Evolutionary conservation across 2,797 vertebrate species (phyloP).

Genomic region (Microctenopoma lineatum): DNA sequence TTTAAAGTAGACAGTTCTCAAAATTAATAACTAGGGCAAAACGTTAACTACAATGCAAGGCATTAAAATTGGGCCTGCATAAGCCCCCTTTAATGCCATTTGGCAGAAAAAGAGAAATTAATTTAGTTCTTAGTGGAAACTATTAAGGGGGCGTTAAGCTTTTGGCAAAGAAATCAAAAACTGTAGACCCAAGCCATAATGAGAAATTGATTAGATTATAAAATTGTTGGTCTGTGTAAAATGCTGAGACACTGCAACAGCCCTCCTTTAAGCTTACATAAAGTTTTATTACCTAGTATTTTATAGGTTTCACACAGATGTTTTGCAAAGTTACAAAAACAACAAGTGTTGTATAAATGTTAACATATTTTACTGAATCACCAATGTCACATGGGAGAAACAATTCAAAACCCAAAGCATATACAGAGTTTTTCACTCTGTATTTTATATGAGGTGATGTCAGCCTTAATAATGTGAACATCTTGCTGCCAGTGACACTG

Average conservation of each 20-base stretch:
- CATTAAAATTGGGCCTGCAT: slow-evolving; percentile 48
- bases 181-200: slow-evolving; percentile 38
- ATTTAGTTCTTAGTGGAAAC: slow-evolving; percentile 46
- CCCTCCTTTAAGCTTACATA: slow-evolving; percentile 16
- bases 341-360: slow-evolving; percentile 5
- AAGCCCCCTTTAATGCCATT: slow-evolving; percentile 39
- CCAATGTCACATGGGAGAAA: neutral
- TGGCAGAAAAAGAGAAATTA: slow-evolving; percentile 47
- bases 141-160: slow-evolving; percentile 29
- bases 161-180: slow-evolving; percentile 50
- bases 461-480: neutral
- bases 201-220: slow-evolving; percentile 63
- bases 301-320: slow-evolving; percentile 32
- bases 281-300: slow-evolving; percentile 30
- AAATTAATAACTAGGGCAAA: slow-evolving; percentile 36
- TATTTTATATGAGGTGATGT: neutral
- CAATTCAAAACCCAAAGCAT: no score
- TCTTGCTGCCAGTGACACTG: neutral
- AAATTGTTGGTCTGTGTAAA: slow-evolving; percentile 35
- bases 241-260: slow-evolving; percentile 21
- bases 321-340: slow-evolving; percentile 27
- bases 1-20: slow-evolving; percentile 26
- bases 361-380: slow-evolving; percentile 16
- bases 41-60: slow-evolving; percentile 47
- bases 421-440: neutral